Evolutionary conservation across 2,888 invertebrate species (phyloP).

Genomic region (Nemoura dubitans): DNA sequence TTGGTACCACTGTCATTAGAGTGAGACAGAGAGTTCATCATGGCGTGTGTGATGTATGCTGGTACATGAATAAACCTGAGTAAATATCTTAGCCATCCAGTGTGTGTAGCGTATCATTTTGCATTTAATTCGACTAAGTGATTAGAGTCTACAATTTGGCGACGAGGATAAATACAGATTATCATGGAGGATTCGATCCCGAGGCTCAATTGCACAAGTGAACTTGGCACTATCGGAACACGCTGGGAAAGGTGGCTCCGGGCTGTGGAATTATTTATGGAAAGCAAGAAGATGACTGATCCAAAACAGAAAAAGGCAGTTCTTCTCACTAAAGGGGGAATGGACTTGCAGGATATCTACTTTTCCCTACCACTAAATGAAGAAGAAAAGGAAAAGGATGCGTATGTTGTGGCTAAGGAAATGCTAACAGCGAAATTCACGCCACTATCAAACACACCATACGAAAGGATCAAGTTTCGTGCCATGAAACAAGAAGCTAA

Average conservation of each 20-base stretch:
- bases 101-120: no score
- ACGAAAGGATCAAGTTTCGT: constrained; percentile 21
- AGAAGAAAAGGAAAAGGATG: neutral
- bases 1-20: no score
- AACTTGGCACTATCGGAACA: neutral
- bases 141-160: constrained; percentile 17
- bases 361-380: neutral
- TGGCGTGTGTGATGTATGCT: no score
- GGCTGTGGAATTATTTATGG: neutral
- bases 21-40: no score
- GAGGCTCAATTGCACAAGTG: neutral
- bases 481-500: neutral
- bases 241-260: constrained; percentile 13
- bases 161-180: constrained; percentile 22
- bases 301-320: neutral
- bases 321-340: neutral
- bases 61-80: no score
- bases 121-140: no score
- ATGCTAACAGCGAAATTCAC: constrained; percentile 2
- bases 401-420: neutral
- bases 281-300: constrained; percentile 1
- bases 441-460: neutral
- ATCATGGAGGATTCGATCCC: neutral
- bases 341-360: constrained; percentile 3
- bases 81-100: no score